phyloP scores from a whole-genome alignment of 2,113 vertebrate genomes.

The Pelmatolapia mariae region DNA sequence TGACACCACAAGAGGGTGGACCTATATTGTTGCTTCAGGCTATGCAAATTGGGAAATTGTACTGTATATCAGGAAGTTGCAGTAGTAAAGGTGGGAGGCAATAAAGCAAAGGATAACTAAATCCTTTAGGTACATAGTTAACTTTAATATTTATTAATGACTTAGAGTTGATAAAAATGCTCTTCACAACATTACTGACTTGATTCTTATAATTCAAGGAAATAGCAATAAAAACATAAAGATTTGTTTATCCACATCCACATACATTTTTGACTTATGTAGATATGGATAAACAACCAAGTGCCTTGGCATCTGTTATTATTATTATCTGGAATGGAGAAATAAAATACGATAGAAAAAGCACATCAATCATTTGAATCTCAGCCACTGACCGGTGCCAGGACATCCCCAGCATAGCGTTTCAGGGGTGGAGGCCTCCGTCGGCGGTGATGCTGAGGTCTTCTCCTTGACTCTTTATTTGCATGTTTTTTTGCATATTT shows the following conservation, averaged over 20 bases:
- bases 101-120: not conserved
- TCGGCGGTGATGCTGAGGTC: slow-evolving; percentile 53
- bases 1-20: not conserved
- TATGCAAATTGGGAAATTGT: not conserved
- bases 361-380: not conserved
- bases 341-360: not conserved
- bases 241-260: not conserved
- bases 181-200: not conserved
- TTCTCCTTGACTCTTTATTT: slow-evolving; percentile 61
- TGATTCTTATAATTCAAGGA: not conserved
- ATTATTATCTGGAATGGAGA: not conserved
- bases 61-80: not conserved
- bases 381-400: slow-evolving; percentile 73
- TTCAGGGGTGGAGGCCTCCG: slow-evolving; percentile 64
- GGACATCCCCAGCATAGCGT: slow-evolving; percentile 77
- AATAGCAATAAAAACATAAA: not conserved
- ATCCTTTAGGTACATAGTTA: not conserved
- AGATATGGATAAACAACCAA: not conserved
- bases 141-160: not conserved
- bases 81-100: not conserved
- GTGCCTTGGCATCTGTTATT: not conserved
- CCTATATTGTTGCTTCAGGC: not conserved
- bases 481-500: slow-evolving; percentile 68
- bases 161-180: not conserved
- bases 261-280: not conserved